phyloP scores from a whole-genome alignment of 1,140 invertebrate species.

The Sitodiplosis mosellana region DNA sequence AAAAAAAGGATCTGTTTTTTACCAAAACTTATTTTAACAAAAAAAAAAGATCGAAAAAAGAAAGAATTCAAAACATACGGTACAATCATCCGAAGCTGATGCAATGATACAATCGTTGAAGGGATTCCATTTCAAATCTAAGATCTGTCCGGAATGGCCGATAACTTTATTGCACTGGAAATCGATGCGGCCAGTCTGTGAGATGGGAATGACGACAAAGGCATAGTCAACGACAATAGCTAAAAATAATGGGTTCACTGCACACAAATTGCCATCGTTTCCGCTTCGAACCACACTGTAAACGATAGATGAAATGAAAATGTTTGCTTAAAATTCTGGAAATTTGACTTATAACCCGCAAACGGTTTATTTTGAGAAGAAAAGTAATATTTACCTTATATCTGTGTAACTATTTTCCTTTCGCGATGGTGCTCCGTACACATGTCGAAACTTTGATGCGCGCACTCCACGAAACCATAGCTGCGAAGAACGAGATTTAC shows the following conservation, averaged over 20 bases:
- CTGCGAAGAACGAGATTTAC: conserved; percentile 24
- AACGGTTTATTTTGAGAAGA: too few relatives aligned
- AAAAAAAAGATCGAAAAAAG: not conserved
- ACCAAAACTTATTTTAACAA: not conserved
- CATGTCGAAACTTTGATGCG: conserved; percentile 82
- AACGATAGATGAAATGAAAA: too few relatives aligned
- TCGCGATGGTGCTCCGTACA: conserved; percentile 75
- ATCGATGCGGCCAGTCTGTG: conserved; percentile 52
- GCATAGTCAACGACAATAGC: conserved; percentile 87
- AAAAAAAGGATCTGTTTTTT: conserved; percentile 2
- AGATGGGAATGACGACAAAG: conserved; percentile 73
- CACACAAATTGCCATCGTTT: conserved; percentile 82
- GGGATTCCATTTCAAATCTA: conserved; percentile 80
- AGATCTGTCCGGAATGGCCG: conserved; percentile 62
- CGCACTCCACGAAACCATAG: conserved; percentile 68
- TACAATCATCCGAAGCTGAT: conserved; percentile 83
- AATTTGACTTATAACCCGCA: too few relatives aligned
- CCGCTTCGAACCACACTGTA: conserved; percentile 74
- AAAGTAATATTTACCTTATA: conserved; percentile 27
- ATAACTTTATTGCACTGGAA: conserved; percentile 61
- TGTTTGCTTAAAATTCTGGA: too few relatives aligned
- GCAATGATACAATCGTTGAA: conserved; percentile 94
- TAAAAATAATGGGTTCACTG: conserved; percentile 86
- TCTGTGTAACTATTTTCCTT: conserved; percentile 83
- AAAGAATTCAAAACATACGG: conserved; percentile 33